A percentile compares a stretch with the other conserved stretches of the same genome.
Conservation (phyloP, 2,797 vertebrate genomes). For the Simalia tracyae region DNA sequence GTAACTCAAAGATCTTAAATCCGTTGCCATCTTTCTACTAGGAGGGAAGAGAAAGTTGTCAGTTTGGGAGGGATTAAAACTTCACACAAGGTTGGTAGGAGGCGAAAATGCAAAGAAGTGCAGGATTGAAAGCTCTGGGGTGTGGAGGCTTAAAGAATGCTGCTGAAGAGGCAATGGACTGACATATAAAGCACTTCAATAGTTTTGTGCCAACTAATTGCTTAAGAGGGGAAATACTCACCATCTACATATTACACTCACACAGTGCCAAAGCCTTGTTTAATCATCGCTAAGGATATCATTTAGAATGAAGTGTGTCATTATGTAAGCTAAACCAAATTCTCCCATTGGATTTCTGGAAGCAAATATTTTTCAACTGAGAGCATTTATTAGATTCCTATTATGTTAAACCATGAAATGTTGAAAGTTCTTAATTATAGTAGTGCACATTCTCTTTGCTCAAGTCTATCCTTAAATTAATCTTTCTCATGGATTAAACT, state of each 20-base stretch:
- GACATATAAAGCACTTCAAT: neutral
- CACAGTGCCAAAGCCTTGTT: conserved; percentile 22
- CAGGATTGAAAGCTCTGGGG: neutral
- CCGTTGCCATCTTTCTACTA: neutral
- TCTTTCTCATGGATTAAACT: conserved; percentile 26
- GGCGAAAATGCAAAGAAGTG: neutral
- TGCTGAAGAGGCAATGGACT: neutral
- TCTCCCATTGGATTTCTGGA: conserved; percentile 46
- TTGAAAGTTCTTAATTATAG: conserved; percentile 59
- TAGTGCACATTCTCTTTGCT: neutral
- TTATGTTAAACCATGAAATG: conserved; percentile 51
- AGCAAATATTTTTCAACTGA: conserved; percentile 47
- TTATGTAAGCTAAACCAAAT: conserved; percentile 45
- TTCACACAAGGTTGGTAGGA: neutral
- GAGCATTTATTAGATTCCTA: conserved; percentile 44
- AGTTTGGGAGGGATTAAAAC: neutral
- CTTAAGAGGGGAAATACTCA: conserved; percentile 2
- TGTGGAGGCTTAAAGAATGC: neutral
- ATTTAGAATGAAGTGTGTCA: conserved; percentile 44
- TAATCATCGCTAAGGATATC: conserved; percentile 13
- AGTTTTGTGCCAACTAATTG: neutral
- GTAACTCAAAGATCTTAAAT: neutral
- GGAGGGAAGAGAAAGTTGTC: neutral
- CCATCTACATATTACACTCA: conserved; percentile 8
- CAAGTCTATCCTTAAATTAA: conserved; percentile 27